These are phyloP conservation scores for Scolopax bukidnonensis DNA, from an alignment of 2,797 vertebrate genomes.

Conservation along the genomic window DNA sequence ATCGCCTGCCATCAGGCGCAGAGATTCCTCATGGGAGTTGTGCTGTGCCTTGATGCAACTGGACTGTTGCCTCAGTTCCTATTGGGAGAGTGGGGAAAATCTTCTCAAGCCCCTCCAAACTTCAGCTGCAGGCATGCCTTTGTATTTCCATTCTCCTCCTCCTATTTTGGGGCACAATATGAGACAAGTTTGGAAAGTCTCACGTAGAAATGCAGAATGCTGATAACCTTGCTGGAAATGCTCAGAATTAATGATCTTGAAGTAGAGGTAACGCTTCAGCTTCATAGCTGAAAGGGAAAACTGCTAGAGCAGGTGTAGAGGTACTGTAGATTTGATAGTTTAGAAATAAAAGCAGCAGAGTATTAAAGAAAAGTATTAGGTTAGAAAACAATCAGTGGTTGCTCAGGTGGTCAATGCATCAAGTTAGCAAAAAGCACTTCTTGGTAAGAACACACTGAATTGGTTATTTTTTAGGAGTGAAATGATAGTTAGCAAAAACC, in stretches of 20 bases:
- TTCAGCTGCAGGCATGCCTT: neutral
- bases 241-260: neutral
- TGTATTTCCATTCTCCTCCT: neutral
- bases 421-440: neutral
- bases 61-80: neutral
- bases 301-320: neutral
- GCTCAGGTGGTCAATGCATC: neutral
- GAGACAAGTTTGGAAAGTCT: neutral
- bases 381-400: neutral
- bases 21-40: neutral
- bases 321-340: neutral
- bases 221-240: neutral
- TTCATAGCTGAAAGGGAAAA: neutral
- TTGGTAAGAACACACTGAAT: neutral
- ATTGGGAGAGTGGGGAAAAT: rapidly evolving
- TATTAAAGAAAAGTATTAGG: neutral
- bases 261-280: neutral
- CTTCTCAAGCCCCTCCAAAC: neutral
- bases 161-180: neutral
- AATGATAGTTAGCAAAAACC: neutral
- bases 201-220: neutral
- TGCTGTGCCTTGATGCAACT: neutral
- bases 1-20: neutral
- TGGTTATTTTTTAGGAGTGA: neutral
- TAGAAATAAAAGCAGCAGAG: neutral